A percentile compares a stretch with the other conserved stretches of the same genome.
phyloP scores from a whole-genome alignment of 2,797 vertebrate genomes.

The Eutrigla gurnardus region DNA sequence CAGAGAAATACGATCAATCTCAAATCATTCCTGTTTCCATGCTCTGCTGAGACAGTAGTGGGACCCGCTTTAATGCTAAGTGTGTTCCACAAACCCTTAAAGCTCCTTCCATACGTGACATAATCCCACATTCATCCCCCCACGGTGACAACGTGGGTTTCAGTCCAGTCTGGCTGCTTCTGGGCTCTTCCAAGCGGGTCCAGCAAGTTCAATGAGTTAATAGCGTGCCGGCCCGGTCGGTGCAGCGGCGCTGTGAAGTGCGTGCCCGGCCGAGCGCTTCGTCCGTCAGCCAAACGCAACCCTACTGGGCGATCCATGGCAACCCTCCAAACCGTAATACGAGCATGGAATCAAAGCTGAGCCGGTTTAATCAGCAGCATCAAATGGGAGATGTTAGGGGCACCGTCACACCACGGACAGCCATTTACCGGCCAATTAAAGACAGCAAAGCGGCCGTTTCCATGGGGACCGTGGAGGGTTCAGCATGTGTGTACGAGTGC shows the following conservation, averaged over 20 bases:
- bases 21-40: slow-evolving; percentile 39
- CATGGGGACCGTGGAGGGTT: slow-evolving; percentile 44
- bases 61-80: slow-evolving; percentile 31
- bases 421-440: slow-evolving; percentile 57
- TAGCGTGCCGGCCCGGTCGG: slow-evolving; percentile 22
- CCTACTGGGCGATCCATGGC: slow-evolving; percentile 61
- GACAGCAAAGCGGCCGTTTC: slow-evolving; percentile 39
- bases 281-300: slow-evolving; percentile 60
- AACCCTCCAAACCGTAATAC: slow-evolving; percentile 53
- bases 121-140: slow-evolving; percentile 30
- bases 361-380: slow-evolving; percentile 57
- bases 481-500: neutral
- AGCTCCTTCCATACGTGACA: slow-evolving; percentile 35
- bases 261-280: slow-evolving; percentile 47
- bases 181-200: slow-evolving; percentile 16
- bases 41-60: slow-evolving; percentile 30
- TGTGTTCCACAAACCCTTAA: slow-evolving; percentile 19
- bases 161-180: neutral
- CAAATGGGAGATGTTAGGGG: slow-evolving; percentile 41
- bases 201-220: slow-evolving; percentile 39
- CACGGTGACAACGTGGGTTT: slow-evolving; percentile 9
- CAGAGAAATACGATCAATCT: slow-evolving; percentile 33
- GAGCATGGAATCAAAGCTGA: slow-evolving; percentile 57
- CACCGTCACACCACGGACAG: slow-evolving; percentile 32
- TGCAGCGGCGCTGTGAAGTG: slow-evolving; percentile 54